Evolutionary conservation across 2,113 vertebrate species (phyloP), one percentile per base, ranked within the genome.

Genomic region (Dasypus novemcinctus): DNA sequence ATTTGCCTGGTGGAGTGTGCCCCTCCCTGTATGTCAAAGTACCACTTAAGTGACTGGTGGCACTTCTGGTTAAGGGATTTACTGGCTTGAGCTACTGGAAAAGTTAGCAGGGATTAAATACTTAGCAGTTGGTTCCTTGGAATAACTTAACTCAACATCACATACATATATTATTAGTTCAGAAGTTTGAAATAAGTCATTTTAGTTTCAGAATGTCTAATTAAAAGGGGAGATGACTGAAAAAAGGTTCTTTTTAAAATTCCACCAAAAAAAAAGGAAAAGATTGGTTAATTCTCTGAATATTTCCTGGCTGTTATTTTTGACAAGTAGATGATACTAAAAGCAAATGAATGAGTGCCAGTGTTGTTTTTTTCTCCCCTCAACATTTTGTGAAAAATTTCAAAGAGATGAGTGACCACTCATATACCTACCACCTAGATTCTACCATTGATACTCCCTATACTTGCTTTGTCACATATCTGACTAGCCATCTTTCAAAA

Each of bases 161-260:
- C 36, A 38, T n/a, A 68, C 4, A 8, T 76, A 54, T 41, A 10
- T 54, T 49, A 52, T 13, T 80, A 27, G 57, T 69, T 71, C 68
- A 85, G 76, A 75, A 68, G 20, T 82, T 92, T 90, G 52, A 72
- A 46, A 69, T 75, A 88, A 92, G 66, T 21, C 8, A n/a, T 85
- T 96, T 91, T 43, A 66, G 31, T 96, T 96, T 93, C 36, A 84
- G 66, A 79, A 95, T 90, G 90, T 27, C 14, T 90, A 0, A 71
- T 31, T 94, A 63, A 92, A 91, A 97, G 61, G 36, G n/a, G 43
- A 86, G 68, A 82, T 95, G 72, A 13, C 27, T 91, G 31, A 25
- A 87, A 87, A 91, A 94, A 85, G 46, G 27, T 72, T 17, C 74
- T 66, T 91, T 78, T 76, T 4, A 83, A 72, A 57, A 61, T 74